These are phyloP conservation scores for Strigamia transsilvanica DNA, from an alignment of 2,888 invertebrate species.

Conservation along the genomic window DNA sequence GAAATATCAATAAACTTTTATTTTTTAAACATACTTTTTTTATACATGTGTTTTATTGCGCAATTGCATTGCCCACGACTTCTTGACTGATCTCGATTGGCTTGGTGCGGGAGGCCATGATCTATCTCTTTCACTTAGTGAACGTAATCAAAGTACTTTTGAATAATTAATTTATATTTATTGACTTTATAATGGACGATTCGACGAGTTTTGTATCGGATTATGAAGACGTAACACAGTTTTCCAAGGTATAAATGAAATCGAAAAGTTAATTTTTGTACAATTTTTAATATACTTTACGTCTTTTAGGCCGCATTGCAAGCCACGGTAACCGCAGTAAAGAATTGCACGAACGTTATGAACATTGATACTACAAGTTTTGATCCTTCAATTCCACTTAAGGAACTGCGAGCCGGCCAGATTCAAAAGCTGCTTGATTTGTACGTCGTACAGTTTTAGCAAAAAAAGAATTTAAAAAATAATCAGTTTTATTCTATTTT, in stretches of 20 bases:
- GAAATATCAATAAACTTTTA: no score
- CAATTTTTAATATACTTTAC: not conserved
- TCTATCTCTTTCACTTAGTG: not conserved
- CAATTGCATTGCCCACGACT: no score
- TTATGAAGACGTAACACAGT: not conserved
- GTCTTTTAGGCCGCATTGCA: slow-evolving; percentile 1
- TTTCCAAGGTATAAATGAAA: slow-evolving; percentile 7
- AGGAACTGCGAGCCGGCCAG: not conserved
- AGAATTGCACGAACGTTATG: not conserved
- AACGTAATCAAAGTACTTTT: not conserved
- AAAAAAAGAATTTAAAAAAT: not conserved
- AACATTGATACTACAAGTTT: not conserved
- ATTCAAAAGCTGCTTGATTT: not conserved
- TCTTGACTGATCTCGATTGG: no score
- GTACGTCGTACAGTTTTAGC: not conserved
- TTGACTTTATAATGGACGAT: not conserved
- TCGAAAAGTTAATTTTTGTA: not conserved
- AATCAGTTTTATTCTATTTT: slow-evolving; percentile 48
- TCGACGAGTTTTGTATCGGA: not conserved
- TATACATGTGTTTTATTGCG: no score
- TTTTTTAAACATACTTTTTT: no score
- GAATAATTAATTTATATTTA: not conserved
- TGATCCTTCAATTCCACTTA: slow-evolving; percentile 1
- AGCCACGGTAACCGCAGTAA: not conserved
- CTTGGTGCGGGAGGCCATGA: no score